Conservation (phyloP, 2,113 vertebrate species). For the Pluvianellus socialis region DNA sequence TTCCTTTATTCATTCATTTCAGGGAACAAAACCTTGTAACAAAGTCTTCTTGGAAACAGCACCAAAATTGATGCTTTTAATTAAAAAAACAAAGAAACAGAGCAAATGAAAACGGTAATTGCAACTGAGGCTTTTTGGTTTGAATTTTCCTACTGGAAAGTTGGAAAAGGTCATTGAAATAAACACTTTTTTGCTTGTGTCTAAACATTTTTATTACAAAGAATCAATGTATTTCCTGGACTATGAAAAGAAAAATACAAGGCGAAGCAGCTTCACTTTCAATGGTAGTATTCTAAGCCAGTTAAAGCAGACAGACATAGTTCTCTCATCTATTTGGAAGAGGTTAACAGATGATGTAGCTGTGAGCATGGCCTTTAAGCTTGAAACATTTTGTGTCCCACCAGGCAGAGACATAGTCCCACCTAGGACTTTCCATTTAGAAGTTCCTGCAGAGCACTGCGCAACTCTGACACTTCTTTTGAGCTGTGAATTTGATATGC, state of each 20-base stretch:
- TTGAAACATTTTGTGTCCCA: background rate
- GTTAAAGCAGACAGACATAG: background rate
- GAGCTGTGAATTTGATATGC: background rate
- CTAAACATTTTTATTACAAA: constrained; percentile 2
- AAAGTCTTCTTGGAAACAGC: constrained; percentile 3
- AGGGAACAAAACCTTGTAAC: background rate
- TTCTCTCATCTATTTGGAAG: background rate
- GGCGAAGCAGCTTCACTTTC: background rate
- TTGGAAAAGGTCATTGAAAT: constrained; percentile 35
- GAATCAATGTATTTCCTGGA: background rate
- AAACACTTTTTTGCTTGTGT: background rate
- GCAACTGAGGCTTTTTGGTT: background rate
- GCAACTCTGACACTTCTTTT: background rate
- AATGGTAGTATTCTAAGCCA: background rate
- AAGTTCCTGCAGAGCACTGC: background rate
- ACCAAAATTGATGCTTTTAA: background rate
- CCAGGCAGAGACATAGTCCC: background rate
- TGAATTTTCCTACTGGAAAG: constrained; percentile 31
- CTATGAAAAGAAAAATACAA: background rate
- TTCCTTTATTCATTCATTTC: constrained; percentile 4
- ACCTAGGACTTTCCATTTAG: background rate
- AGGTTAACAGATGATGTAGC: background rate
- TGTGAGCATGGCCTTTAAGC: background rate
- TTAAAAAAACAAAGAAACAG: background rate
- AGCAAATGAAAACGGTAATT: background rate